Conservation (phyloP, 2,888 invertebrate genomes). For the Nycteola revayana region DNA sequence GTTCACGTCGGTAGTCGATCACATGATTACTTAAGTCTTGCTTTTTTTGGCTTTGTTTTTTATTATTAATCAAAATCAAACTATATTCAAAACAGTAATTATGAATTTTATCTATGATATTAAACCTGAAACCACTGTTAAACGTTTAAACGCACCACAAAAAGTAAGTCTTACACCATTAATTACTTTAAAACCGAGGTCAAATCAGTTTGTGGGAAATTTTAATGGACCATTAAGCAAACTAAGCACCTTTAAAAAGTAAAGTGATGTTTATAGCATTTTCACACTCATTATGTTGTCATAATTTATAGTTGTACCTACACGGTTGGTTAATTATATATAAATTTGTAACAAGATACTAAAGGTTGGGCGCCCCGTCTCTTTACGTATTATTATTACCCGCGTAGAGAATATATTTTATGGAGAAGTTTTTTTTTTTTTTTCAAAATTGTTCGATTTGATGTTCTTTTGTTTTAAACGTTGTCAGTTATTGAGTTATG, state of each 20-base stretch:
- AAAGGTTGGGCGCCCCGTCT: constrained; percentile 25
- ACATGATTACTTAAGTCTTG: too few species aligned
- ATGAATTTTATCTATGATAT: too few species aligned
- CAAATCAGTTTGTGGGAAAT: constrained; percentile 38
- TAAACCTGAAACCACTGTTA: too few species aligned
- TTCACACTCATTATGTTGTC: constrained; percentile 52
- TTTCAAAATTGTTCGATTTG: constrained; percentile 19
- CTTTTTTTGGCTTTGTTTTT: too few species aligned
- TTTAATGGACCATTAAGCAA: constrained; percentile 48
- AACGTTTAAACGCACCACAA: constrained; percentile 1
- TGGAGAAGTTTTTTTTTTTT: constrained; percentile 45
- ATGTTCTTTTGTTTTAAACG: constrained; percentile 24
- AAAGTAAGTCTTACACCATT: constrained; percentile 21
- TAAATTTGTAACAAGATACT: constrained; percentile 60
- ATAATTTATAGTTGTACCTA: constrained; percentile 54
- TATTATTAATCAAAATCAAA: too few species aligned
- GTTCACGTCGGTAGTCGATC: too few species aligned
- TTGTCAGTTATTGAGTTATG: constrained; percentile 14
- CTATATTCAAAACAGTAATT: too few species aligned
- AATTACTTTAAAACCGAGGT: constrained; percentile 31
- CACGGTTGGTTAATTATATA: constrained; percentile 47
- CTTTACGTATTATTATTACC: constrained; percentile 16
- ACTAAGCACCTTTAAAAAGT: constrained; percentile 38
- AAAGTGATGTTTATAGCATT: constrained; percentile 44
- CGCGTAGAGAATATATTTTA: constrained; percentile 43